A percentile compares a stretch with the other conserved stretches of the same genome.
These are phyloP conservation scores for Drosophila nigromelanica DNA, from an alignment of 1,140 invertebrate species.

Conservation along the genomic window DNA sequence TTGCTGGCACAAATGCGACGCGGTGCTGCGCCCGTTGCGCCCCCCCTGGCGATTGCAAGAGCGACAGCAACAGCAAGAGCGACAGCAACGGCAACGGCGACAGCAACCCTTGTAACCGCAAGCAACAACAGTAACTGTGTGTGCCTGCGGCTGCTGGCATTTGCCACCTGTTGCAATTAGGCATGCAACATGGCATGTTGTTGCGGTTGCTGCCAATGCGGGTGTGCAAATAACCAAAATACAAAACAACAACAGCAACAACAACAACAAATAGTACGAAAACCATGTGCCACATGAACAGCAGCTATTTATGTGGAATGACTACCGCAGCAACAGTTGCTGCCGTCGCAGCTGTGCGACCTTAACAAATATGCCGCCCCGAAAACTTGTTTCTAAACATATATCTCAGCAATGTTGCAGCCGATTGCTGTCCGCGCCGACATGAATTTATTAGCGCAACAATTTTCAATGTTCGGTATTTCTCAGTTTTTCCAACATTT, in stretches of 20 bases:
- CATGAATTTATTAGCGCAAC: slow-evolving; percentile 60
- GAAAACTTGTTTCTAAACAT: slow-evolving; percentile 67
- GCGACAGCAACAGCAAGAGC: neutral
- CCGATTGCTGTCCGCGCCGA: slow-evolving; percentile 42
- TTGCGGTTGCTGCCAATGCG: slow-evolving; percentile 59
- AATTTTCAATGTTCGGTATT: slow-evolving; percentile 46
- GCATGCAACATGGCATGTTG: slow-evolving; percentile 80
- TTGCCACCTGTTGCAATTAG: slow-evolving; percentile 82
- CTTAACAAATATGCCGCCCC: slow-evolving; percentile 79
- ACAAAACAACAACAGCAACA: slow-evolving; percentile 2
- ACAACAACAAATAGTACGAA: neutral
- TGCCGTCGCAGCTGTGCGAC: slow-evolving; percentile 71
- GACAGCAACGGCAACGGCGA: slow-evolving; percentile 30
- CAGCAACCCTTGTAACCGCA: slow-evolving; percentile 52
- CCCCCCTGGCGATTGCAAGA: slow-evolving; percentile 8
- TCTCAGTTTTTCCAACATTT: slow-evolving; percentile 38
- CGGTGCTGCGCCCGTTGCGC: no score
- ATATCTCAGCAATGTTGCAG: slow-evolving; percentile 46
- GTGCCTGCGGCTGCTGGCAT: slow-evolving; percentile 32
- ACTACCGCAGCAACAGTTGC: slow-evolving; percentile 36
- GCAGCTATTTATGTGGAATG: slow-evolving; percentile 62
- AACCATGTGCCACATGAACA: slow-evolving; percentile 69
- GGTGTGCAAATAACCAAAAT: slow-evolving; percentile 50
- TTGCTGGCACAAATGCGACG: slow-evolving; percentile 47
- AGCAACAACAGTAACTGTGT: slow-evolving; percentile 17